Evolutionary conservation across 2,797 vertebrate species (phyloP).

Genomic region (Florisuga fusca): DNA sequence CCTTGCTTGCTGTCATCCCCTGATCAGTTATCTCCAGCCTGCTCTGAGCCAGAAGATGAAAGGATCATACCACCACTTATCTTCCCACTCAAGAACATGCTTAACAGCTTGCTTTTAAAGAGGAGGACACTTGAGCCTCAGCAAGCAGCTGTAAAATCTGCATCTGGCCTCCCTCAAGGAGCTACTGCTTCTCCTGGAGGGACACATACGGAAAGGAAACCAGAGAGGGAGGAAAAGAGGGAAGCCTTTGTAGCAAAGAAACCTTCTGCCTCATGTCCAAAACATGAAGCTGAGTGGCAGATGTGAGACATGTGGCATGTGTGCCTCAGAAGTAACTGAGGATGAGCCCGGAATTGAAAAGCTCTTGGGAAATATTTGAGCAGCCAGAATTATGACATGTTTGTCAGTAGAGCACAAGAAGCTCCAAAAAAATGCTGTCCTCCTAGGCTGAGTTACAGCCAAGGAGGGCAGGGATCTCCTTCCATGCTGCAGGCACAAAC

Average conservation of each 20-base stretch:
- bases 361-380: background rate
- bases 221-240: background rate
- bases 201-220: background rate
- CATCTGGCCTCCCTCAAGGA: conserved; percentile 33
- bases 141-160: conserved; percentile 53
- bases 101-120: conserved; percentile 45
- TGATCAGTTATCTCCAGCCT: conserved; percentile 54
- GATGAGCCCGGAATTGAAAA: background rate
- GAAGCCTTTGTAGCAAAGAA: background rate
- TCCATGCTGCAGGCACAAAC: background rate
- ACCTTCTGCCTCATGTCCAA: background rate
- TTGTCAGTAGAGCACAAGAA: background rate
- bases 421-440: background rate
- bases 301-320: background rate
- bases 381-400: background rate
- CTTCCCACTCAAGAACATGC: conserved; percentile 58
- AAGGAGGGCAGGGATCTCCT: background rate
- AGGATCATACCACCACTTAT: conserved; percentile 49
- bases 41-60: conserved; percentile 56
- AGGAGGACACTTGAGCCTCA: background rate
- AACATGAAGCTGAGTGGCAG: background rate
- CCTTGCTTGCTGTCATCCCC: conserved; percentile 29
- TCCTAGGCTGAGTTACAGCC: background rate
- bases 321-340: background rate
- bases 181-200: background rate